A percentile compares a stretch with the other conserved stretches of the same genome.
Evolutionary conservation across 2,888 invertebrate species (phyloP).

Genomic region (Sarcophaga subvicina): DNA sequence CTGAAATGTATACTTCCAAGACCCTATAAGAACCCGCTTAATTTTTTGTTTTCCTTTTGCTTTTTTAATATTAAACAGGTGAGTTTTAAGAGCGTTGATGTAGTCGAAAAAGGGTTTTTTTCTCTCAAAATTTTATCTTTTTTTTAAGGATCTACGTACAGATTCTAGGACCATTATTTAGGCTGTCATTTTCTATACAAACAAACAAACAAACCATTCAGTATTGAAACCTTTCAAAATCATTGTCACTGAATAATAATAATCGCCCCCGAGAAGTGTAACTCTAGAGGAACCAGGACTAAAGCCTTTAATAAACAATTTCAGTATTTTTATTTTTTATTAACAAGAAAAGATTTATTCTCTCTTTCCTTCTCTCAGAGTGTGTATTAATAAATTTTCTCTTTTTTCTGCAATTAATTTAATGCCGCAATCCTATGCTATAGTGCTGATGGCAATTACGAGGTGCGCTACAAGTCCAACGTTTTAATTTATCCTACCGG

Average conservation of each 20-base stretch:
- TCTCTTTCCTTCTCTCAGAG: not conserved
- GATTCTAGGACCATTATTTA: not conserved
- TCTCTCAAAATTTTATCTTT: too few species aligned
- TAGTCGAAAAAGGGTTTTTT: not conserved
- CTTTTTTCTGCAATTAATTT: too few species aligned
- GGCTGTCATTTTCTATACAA: not conserved
- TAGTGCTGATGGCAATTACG: conserved; percentile 99
- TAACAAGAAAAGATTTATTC: not conserved
- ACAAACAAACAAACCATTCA: not conserved
- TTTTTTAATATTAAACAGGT: conserved; percentile 24
- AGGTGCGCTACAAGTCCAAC: conserved; percentile 99
- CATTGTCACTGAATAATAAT: not conserved
- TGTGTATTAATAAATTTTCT: too few species aligned
- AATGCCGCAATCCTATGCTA: too few species aligned
- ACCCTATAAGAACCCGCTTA: too few species aligned
- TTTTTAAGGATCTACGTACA: too few species aligned
- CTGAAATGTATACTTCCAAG: too few species aligned
- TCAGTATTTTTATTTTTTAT: not conserved
- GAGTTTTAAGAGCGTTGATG: not conserved
- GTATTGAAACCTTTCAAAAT: not conserved
- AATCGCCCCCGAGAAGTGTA: not conserved
- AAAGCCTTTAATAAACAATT: not conserved
- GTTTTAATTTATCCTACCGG: conserved; percentile 98
- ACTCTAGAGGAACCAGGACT: not conserved
- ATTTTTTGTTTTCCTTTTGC: not conserved